Conservation (phyloP, 1,140 invertebrate species). For the Phortica variegata region DNA sequence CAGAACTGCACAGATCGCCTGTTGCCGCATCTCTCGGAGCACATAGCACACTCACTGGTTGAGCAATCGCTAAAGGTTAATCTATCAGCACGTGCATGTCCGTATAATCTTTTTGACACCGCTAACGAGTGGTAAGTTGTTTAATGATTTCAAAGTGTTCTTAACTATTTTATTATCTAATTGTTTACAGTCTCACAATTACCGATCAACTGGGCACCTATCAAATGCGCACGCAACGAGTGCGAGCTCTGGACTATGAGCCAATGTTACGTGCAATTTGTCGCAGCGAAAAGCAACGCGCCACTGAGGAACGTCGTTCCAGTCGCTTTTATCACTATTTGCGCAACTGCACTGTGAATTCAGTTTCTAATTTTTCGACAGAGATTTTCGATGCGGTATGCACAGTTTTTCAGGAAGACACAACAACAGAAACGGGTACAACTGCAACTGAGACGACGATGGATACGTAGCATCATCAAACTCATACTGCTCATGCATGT, state of each 20-base stretch:
- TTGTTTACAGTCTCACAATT: slow-evolving; percentile 15
- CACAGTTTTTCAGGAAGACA: slow-evolving; percentile 21
- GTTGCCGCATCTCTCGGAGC: slow-evolving; percentile 30
- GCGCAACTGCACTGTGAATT: slow-evolving; percentile 30
- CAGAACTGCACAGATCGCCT: slow-evolving; percentile 26
- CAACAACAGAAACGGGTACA: not conserved
- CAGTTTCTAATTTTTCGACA: slow-evolving; percentile 31
- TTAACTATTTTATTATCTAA: not conserved
- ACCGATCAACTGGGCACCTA: slow-evolving; percentile 27
- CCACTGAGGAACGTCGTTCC: slow-evolving; percentile 60
- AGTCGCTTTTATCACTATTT: slow-evolving; percentile 66
- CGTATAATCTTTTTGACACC: slow-evolving; percentile 48
- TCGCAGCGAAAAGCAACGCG: slow-evolving; percentile 60
- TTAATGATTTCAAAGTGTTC: too few species aligned
- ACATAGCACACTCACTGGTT: slow-evolving; percentile 40
- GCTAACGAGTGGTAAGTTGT: slow-evolving; percentile 33
- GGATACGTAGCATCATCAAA: too few species aligned
- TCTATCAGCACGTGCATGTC: slow-evolving; percentile 29
- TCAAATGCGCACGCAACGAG: slow-evolving; percentile 22
- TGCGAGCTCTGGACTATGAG: slow-evolving; percentile 61
- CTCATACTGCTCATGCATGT: too few species aligned
- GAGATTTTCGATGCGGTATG: slow-evolving; percentile 38
- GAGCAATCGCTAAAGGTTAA: slow-evolving; percentile 37
- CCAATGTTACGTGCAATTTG: slow-evolving; percentile 61
- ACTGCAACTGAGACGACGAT: not conserved